Evolutionary conservation across 2,797 vertebrate species (phyloP).

Genomic region (Lutjanus campechanus): DNA sequence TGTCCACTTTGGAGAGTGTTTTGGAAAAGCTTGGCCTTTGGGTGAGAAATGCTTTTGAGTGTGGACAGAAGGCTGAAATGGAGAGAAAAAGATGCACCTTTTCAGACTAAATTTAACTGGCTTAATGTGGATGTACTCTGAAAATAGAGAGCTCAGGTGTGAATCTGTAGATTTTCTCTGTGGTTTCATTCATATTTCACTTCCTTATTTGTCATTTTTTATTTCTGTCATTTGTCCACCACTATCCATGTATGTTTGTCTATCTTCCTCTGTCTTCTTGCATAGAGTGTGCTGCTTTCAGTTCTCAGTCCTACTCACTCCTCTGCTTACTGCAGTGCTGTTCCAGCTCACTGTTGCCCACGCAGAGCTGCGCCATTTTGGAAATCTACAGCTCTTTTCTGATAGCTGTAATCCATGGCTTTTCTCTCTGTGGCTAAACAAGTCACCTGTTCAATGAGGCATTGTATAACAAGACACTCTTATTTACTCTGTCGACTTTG

Average conservation of each 20-base stretch:
- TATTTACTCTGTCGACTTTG: not conserved
- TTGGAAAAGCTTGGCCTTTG: not conserved
- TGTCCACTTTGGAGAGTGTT: not conserved
- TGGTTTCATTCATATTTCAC: constrained; percentile 21
- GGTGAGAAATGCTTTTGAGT: not conserved
- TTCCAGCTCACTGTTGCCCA: constrained; percentile 73
- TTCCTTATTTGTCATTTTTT: constrained; percentile 7
- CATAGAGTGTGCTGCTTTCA: constrained; percentile 46
- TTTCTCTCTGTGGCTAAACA: constrained; percentile 38
- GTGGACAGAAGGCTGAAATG: not conserved
- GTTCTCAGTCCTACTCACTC: constrained; percentile 62
- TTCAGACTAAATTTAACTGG: not conserved
- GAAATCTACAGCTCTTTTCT: constrained; percentile 69
- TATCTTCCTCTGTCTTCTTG: constrained; percentile 18
- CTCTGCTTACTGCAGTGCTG: constrained; percentile 67
- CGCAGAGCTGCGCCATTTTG: constrained; percentile 80
- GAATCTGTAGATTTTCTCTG: constrained; percentile 1
- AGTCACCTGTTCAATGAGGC: constrained; percentile 45
- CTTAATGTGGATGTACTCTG: not conserved
- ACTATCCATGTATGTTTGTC: constrained; percentile 2
- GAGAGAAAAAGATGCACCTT: not conserved
- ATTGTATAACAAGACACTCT: constrained; percentile 5
- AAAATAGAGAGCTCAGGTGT: constrained; percentile 1
- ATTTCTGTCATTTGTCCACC: constrained; percentile 20
- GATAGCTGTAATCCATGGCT: constrained; percentile 48